Base-by-base conservation (phyloP, 2,888 invertebrate genomes). In the Timema podura region DNA sequence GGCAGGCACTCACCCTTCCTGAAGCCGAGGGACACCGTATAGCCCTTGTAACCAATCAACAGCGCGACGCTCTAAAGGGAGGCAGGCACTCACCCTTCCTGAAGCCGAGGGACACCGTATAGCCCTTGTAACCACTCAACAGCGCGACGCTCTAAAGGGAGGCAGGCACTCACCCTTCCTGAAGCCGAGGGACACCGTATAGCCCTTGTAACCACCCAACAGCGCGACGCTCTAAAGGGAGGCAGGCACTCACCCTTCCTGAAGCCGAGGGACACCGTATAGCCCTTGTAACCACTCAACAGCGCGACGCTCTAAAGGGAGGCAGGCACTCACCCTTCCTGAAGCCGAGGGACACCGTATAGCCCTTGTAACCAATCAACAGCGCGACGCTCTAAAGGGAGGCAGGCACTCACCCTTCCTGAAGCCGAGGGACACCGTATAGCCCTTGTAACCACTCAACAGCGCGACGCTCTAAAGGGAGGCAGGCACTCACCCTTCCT, bases 1-100 rank as follows among this genome's bases (percentile, higher is more conserved):
- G 30, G 57, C 1, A 13, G 6, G 5, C 8, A 78, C 82, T 82
- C 80, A 92, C 92, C 91, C 87, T 88, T 90, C 77, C 87, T 86
- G 75, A 88, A 87, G 74, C 91, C 92, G 71, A 90, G 82, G 51
- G 86, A 86, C 16, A 92, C 92, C 0, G 86, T 89, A 77, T 89
- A 91, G 0, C 86, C 87, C 73, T n/a, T n/a, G n/a, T n/a, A n/a
- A n/a, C n/a, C n/a, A n/a, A n/a, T n/a, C n/a, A n/a, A 3, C 30
- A 3, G n/a, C 9, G 57, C 30, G 15, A 57, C 8, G 57, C 16
- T 57, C 16, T 9, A 30, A 13, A 13, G 6, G 30, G 1, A 30
- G 30, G 57, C 1, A 13, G 6, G 5, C 8, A 78, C 82, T 82
- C 80, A 92, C 92, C 91, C 87, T 88, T 90, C 77, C 87, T 86